Percentiles rank a stretch among this genome's conserved stretches.
Conservation (phyloP, 2,797 vertebrate genomes). For the Sandelia bainsii region DNA sequence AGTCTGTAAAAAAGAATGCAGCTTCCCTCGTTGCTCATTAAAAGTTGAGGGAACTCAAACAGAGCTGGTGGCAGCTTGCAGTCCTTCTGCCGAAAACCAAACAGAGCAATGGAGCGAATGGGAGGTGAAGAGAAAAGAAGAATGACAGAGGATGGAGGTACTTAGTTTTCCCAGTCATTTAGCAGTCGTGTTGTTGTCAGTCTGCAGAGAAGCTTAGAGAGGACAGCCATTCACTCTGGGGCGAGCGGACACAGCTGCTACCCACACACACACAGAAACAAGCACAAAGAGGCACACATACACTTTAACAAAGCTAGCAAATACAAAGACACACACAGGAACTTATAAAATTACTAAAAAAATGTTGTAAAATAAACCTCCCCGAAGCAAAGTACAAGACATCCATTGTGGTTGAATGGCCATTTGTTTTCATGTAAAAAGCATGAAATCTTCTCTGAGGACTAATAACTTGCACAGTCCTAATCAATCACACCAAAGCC, state of each 20-base stretch:
- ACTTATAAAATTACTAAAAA: background rate
- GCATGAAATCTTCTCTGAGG: background rate
- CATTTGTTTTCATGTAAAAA: background rate
- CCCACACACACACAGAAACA: slow-evolving; percentile 21
- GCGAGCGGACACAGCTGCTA: slow-evolving; percentile 71
- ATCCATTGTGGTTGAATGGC: background rate
- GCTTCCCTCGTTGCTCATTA: slow-evolving; percentile 74
- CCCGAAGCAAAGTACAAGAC: background rate
- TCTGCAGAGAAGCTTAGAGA: slow-evolving; percentile 69
- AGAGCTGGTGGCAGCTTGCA: slow-evolving; percentile 77
- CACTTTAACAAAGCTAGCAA: background rate
- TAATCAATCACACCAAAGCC: background rate
- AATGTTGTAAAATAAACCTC: background rate
- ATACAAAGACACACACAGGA: background rate
- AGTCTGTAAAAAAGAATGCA: slow-evolving; percentile 52
- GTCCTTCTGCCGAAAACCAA: slow-evolving; percentile 72
- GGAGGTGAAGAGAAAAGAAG: slow-evolving; percentile 59
- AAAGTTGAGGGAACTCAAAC: slow-evolving; percentile 81
- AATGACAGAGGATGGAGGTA: slow-evolving; percentile 68
- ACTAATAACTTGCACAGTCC: background rate
- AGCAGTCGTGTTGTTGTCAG: slow-evolving; percentile 71
- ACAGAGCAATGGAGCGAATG: slow-evolving; percentile 59
- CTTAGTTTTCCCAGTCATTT: slow-evolving; percentile 78
- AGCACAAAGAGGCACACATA: background rate
- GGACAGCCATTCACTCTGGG: slow-evolving; percentile 55